Evolutionary conservation across 2,888 invertebrate species (phyloP).

Genomic region (Lasioglossum oenotherae): DNA sequence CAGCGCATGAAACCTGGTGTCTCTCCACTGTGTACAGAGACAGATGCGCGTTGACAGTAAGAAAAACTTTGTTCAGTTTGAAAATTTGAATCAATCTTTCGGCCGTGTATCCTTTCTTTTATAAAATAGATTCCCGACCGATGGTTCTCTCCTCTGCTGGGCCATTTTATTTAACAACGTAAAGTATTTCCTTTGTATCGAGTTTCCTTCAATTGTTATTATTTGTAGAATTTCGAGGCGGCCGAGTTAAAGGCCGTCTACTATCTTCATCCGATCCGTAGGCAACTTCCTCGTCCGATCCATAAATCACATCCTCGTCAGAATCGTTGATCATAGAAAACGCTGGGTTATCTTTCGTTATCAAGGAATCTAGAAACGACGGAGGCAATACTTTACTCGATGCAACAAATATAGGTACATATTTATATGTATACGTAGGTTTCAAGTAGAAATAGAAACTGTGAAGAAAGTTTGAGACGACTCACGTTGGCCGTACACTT

Average conservation of each 20-base stretch:
- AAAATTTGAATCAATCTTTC: background rate
- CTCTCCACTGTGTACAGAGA: background rate
- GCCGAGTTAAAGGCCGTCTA: slow-evolving; percentile 91
- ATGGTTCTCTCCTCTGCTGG: background rate
- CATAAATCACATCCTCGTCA: slow-evolving; percentile 98
- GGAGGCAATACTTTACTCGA: background rate
- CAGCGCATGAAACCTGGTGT: background rate
- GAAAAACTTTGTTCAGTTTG: background rate
- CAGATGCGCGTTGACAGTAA: background rate
- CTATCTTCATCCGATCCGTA: slow-evolving; percentile 97
- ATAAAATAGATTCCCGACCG: background rate
- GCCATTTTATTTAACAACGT: background rate
- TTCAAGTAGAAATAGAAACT: background rate
- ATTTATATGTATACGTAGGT: background rate
- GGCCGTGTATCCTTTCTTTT: slow-evolving; percentile 14
- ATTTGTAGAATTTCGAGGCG: slow-evolving; percentile 88
- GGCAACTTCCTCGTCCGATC: slow-evolving; percentile 97
- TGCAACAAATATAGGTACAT: background rate
- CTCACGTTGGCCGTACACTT: slow-evolving; percentile 91
- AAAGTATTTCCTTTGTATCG: background rate
- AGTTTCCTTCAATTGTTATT: slow-evolving; percentile 85
- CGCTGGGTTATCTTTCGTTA: slow-evolving; percentile 98
- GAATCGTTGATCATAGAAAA: slow-evolving; percentile 99
- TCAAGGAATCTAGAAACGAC: slow-evolving; percentile 90
- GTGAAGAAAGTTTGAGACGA: slow-evolving; percentile 38